Evolutionary conservation across 2,797 vertebrate species (phyloP), one percentile per base, ranked within the genome.

Genomic region (Cossypha heuglini): DNA sequence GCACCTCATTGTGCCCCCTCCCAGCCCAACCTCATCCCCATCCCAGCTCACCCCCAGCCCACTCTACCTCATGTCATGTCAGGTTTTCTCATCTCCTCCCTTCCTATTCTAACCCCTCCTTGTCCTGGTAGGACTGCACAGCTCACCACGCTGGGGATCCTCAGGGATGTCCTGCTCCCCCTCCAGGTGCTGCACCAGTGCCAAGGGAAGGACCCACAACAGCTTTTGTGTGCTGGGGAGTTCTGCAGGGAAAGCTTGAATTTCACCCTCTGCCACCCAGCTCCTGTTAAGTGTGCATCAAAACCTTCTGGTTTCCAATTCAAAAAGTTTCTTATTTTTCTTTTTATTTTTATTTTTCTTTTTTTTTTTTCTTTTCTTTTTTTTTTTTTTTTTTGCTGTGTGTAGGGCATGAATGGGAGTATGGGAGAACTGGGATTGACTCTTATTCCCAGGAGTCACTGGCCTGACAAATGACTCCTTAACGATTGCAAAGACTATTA

Each of bases 361-460:
- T 75, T 9, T 10, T 28, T 12, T 9, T 25, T 8, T 66, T 69
- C 37, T 16, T 11, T 37, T 42, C 59, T 52, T 38, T 19, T 25
- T 24, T 6, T 75, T 11, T 10, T 35, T 12, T 5, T 25, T 10
- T 62, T 69, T 24, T 24, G 4, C 17, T 52, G 49, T 29, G 19
- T n/a, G 10, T 33, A 59, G 40, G 25, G 6, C 31, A 71, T 82
- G 90, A 88, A 86, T 59, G 46, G 59, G 40, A 69, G 9, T 38
- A 40, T 8, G 15, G 59, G 66, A 38, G 31, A 81, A 57, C 45
- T 45, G 63, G 35, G 24, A 73, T 67, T 59, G 74, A 42, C 35
- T 82, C 74, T 31, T 35, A 16, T 73, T 88, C 59, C 86, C 93
- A 79, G 71, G 88, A 92, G 16, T 11, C 55, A 33, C 74, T 88